Conservation (phyloP, 2,113 vertebrate genomes). For the Casuarius casuarius region DNA sequence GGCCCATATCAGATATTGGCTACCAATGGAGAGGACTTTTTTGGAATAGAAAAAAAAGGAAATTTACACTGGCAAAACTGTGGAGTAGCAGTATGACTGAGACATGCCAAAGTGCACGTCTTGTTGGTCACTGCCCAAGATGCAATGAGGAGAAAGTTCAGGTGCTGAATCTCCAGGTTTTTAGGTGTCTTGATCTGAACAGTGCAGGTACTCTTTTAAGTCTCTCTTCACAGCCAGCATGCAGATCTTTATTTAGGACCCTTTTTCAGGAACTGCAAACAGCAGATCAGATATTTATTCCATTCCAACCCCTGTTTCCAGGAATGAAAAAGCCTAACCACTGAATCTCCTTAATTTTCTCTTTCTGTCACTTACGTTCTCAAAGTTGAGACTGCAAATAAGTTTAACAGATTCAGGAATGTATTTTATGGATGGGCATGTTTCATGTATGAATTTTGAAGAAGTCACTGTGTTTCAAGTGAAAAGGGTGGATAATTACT, state of each 20-base stretch:
- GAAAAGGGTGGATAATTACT: background rate
- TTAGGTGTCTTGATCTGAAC: background rate
- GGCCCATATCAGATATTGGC: background rate
- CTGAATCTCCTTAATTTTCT: background rate
- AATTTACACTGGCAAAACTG: background rate
- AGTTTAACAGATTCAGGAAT: background rate
- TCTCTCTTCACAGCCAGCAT: background rate
- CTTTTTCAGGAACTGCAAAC: conserved; percentile 14
- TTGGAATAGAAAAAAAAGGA: background rate
- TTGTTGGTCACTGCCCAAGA: background rate
- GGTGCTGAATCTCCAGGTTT: background rate
- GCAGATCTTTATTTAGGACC: conserved; percentile 39
- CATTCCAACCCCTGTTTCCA: background rate
- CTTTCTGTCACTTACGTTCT: background rate
- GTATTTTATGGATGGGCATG: background rate
- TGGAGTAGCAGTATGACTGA: background rate
- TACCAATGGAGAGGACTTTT: background rate
- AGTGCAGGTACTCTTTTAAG: conserved; percentile 9
- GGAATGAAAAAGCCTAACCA: background rate
- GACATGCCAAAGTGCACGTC: background rate
- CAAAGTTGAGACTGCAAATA: background rate
- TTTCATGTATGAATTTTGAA: background rate
- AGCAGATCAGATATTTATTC: conserved; percentile 36
- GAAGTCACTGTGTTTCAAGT: background rate
- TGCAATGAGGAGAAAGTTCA: background rate